A percentile compares a stretch with the other conserved stretches of the same genome.
Conservation (phyloP, 2,888 invertebrate genomes). For the Ornithoptera priamus region DNA sequence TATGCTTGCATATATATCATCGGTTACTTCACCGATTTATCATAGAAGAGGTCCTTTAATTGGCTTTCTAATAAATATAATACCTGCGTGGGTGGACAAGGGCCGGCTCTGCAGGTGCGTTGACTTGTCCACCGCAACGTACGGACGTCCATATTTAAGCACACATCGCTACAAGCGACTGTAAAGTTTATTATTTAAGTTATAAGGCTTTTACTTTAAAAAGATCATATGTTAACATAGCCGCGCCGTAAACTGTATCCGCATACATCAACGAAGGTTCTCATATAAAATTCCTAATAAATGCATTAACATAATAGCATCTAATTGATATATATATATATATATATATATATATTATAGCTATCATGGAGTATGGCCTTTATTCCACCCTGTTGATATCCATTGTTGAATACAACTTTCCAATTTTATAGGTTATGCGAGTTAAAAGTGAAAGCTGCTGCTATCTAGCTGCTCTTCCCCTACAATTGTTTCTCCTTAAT, state of each 20-base stretch:
- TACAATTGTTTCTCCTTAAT: too few species aligned
- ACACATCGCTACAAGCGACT: not conserved
- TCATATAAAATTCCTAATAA: not conserved
- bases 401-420: too few species aligned
- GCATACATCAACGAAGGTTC: not conserved
- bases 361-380: too few species aligned
- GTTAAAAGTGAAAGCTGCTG: too few species aligned
- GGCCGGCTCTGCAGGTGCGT: constrained; percentile 39
- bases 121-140: constrained; percentile 35
- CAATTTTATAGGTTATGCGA: too few species aligned
- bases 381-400: too few species aligned
- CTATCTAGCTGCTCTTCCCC: too few species aligned
- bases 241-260: not conserved
- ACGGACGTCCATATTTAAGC: constrained; percentile 4
- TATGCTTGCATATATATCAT: too few species aligned
- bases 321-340: too few species aligned
- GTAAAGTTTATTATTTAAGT: not conserved
- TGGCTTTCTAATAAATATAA: constrained; percentile 40
- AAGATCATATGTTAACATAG: not conserved
- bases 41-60: constrained; percentile 30
- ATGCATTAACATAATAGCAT: too few species aligned
- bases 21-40: too few species aligned
- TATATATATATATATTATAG: too few species aligned
- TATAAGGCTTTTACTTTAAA: not conserved
- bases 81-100: constrained; percentile 35